phyloP scores from a whole-genome alignment of 2,113 vertebrate genomes.

The Dipodomys ordii region DNA sequence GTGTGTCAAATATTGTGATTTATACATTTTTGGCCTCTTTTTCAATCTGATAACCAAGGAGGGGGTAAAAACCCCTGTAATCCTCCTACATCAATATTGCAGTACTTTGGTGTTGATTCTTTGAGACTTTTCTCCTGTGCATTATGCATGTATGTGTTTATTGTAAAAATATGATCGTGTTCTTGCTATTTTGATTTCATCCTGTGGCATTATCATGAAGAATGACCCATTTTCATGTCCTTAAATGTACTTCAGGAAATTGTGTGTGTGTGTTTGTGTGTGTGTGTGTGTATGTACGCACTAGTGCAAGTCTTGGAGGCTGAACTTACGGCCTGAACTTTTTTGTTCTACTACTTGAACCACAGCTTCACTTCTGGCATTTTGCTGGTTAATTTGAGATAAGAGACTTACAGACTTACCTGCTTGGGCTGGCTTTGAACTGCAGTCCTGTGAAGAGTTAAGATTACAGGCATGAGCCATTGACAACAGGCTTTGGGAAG shows the following conservation, averaged over 20 bases:
- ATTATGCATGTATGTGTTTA: background rate
- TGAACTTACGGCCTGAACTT: too few species aligned
- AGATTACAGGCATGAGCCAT: too few species aligned
- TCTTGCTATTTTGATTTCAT: background rate
- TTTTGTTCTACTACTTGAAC: too few species aligned
- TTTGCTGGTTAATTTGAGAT: too few species aligned
- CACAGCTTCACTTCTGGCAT: too few species aligned
- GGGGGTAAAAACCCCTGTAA: background rate
- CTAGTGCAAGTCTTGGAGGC: too few species aligned
- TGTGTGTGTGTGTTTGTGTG: too few species aligned
- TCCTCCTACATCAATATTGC: background rate
- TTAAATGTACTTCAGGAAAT: slow-evolving; percentile 3
- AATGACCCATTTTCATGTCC: background rate
- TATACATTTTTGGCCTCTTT: background rate
- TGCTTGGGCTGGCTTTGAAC: too few species aligned
- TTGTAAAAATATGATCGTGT: background rate
- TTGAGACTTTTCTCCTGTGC: background rate
- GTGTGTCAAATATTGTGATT: background rate
- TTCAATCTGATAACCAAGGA: background rate
- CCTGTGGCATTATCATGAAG: background rate
- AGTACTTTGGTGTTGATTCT: background rate
- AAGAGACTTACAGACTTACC: too few species aligned
- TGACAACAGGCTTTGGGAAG: background rate
- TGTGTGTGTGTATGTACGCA: too few species aligned
- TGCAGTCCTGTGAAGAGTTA: too few species aligned